These are phyloP conservation scores for Heterodera carotae DNA, from an alignment of 1,140 invertebrate genomes.

Conservation along the genomic window DNA sequence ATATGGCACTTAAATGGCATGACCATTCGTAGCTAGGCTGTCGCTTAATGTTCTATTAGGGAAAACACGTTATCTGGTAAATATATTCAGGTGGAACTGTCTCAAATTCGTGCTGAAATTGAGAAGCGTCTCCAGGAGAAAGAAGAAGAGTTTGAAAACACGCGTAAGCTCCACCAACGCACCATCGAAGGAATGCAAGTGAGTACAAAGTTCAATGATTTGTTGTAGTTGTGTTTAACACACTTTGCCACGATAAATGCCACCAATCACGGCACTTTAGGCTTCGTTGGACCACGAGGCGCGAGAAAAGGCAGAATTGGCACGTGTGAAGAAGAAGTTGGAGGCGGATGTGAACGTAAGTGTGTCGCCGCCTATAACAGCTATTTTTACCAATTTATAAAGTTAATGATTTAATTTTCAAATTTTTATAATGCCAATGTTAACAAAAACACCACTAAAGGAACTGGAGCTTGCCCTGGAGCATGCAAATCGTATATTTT, in stretches of 20 bases:
- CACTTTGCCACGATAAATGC: too few species aligned
- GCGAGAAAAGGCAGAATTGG: conserved; percentile 96
- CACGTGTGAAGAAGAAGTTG: conserved; percentile 99
- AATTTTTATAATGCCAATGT: too few species aligned
- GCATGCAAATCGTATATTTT: conserved; percentile 77
- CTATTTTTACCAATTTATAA: too few species aligned
- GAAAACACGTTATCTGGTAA: neutral
- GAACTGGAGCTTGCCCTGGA: conserved; percentile 95
- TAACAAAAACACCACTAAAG: too few species aligned
- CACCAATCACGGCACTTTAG: conserved; percentile 75
- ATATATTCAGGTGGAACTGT: conserved; percentile 80
- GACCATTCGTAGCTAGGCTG: too few species aligned
- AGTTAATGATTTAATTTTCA: conserved; percentile 31
- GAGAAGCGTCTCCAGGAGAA: conserved; percentile 98
- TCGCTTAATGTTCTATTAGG: too few species aligned
- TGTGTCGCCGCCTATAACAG: too few species aligned
- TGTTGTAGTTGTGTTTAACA: too few species aligned
- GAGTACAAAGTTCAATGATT: neutral
- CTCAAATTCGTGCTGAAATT: conserved; percentile 95
- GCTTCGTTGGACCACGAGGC: conserved; percentile 96
- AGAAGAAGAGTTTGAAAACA: conserved; percentile 99
- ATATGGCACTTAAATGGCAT: too few species aligned
- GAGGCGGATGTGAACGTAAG: conserved; percentile 86
- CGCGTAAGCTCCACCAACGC: conserved; percentile 98
- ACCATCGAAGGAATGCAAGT: conserved; percentile 95